Percentiles rank a stretch among this genome's conserved stretches.
Evolutionary conservation across 2,113 vertebrate genomes (phyloP).

Genomic region (Danionella cerebrum): DNA sequence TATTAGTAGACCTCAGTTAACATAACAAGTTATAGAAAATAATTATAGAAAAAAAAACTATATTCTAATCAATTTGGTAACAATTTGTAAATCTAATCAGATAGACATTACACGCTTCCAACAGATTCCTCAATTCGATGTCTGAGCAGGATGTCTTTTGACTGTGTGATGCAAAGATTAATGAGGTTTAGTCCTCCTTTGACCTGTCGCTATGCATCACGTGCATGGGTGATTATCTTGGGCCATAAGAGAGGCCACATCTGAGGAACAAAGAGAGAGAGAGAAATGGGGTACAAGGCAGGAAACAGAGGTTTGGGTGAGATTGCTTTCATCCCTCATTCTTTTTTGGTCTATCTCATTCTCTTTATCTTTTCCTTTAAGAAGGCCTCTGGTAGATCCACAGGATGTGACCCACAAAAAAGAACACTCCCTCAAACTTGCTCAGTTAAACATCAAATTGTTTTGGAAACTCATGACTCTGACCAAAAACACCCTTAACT

Average conservation of each 20-base stretch:
- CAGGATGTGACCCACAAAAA: constrained; percentile 21
- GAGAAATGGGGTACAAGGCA: constrained; percentile 13
- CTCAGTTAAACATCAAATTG: background rate
- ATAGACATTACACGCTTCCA: too few relatives aligned
- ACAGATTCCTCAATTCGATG: too few relatives aligned
- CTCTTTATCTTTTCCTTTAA: constrained; percentile 22
- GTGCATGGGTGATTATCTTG: constrained; percentile 1
- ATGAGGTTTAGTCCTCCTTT: background rate
- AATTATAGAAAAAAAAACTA: too few relatives aligned
- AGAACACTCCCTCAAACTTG: background rate
- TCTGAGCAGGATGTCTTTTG: background rate
- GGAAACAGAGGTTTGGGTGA: constrained; percentile 22
- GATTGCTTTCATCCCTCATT: constrained; percentile 3
- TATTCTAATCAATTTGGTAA: too few relatives aligned
- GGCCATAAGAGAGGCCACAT: constrained; percentile 7
- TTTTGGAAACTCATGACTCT: too few relatives aligned
- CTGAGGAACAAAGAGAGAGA: background rate
- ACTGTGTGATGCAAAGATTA: background rate
- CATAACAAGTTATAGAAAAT: too few relatives aligned
- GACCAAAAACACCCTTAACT: too few relatives aligned
- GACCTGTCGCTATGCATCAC: background rate
- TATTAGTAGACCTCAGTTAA: too few relatives aligned
- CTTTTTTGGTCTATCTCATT: constrained; percentile 1
- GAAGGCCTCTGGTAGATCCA: background rate
- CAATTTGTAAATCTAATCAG: too few relatives aligned